These are phyloP conservation scores for Catamblyrhynchus diadema DNA, from an alignment of 2,797 vertebrate genomes.

Conservation along the genomic window DNA sequence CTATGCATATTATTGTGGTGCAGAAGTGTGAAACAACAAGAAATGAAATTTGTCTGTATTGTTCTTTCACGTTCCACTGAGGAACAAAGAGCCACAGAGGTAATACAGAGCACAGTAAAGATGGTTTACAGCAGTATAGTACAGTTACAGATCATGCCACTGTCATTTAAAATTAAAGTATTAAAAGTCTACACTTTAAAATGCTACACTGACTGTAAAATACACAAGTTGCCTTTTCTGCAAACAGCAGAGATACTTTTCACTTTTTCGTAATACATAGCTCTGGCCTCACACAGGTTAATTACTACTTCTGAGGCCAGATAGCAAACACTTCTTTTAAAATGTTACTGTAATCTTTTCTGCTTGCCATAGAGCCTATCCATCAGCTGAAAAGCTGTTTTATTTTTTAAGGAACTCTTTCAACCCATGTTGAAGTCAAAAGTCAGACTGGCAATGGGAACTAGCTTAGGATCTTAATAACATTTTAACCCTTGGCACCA, in stretches of 20 bases:
- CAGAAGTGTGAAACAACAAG: not conserved
- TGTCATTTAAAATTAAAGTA: slow-evolving; percentile 17
- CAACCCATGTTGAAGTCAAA: not conserved
- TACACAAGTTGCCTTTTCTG: not conserved
- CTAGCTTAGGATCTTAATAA: not conserved
- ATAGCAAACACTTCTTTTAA: not conserved
- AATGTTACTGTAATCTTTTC: slow-evolving; percentile 15
- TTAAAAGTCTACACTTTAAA: not conserved
- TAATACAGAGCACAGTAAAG: not conserved
- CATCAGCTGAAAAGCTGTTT: not conserved
- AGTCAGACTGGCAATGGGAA: not conserved
- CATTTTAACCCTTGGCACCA: not conserved
- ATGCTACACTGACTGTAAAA: not conserved
- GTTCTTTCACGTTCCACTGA: not conserved
- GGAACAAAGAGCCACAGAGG: not conserved
- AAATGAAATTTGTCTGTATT: slow-evolving; percentile 6
- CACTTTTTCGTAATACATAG: not conserved
- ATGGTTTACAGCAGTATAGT: not conserved
- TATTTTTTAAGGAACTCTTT: not conserved
- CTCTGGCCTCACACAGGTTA: not conserved
- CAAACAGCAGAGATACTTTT: not conserved
- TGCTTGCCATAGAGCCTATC: not conserved
- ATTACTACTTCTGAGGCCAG: slow-evolving; percentile 15
- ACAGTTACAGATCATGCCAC: slow-evolving; percentile 19
- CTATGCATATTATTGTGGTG: not conserved